Conservation (phyloP, 2,888 invertebrate genomes). For the Abrostola triplasia region DNA sequence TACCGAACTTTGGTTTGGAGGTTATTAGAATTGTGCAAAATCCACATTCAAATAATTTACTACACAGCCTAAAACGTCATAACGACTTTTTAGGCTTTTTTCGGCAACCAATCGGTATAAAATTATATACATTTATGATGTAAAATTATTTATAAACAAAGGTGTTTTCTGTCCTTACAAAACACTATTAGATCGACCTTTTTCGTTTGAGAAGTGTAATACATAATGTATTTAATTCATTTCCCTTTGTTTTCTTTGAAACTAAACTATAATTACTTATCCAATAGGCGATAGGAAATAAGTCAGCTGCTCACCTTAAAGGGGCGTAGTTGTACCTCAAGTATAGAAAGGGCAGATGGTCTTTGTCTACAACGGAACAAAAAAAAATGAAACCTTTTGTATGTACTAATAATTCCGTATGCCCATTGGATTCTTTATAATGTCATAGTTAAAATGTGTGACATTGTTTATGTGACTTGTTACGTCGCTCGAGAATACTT, state of each 20-base stretch:
- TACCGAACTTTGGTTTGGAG: too few species aligned
- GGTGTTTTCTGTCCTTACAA: too few species aligned
- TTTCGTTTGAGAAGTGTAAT: neutral
- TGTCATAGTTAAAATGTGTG: neutral
- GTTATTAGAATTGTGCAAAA: too few species aligned
- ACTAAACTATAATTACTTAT: slow-evolving; percentile 11
- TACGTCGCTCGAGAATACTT: neutral
- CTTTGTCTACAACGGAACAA: slow-evolving; percentile 6
- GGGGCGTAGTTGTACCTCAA: slow-evolving; percentile 15
- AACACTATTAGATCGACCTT: too few species aligned
- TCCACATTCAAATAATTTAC: too few species aligned
- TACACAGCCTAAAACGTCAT: too few species aligned
- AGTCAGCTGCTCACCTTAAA: slow-evolving; percentile 32
- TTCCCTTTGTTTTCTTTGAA: neutral
- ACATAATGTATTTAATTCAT: neutral
- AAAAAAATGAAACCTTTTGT: slow-evolving; percentile 3
- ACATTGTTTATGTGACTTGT: neutral
- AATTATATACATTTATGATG: too few species aligned
- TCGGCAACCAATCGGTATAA: too few species aligned
- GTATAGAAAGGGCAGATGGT: slow-evolving; percentile 30
- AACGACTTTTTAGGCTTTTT: too few species aligned
- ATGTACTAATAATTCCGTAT: slow-evolving; percentile 15
- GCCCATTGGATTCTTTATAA: neutral
- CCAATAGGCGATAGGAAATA: slow-evolving; percentile 35
- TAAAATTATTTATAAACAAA: too few species aligned